A percentile compares a stretch with the other conserved stretches of the same genome.
These are phyloP conservation scores for Leptopilina drosophilae DNA, from an alignment of 2,888 invertebrate genomes.

Conservation along the genomic window DNA sequence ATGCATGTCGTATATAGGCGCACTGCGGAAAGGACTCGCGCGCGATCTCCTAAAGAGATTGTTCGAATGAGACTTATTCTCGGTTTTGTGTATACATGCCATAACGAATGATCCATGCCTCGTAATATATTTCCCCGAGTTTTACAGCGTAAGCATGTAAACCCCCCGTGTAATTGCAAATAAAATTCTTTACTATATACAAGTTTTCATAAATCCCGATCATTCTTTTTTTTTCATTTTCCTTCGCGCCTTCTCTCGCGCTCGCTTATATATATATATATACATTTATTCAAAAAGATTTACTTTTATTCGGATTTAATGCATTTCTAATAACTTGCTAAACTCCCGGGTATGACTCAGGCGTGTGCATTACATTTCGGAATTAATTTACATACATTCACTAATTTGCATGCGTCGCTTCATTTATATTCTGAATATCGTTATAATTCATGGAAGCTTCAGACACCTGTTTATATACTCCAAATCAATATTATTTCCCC, in stretches of 20 bases:
- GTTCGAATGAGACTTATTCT: slow-evolving; percentile 21
- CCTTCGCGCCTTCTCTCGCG: not conserved
- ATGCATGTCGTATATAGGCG: slow-evolving; percentile 1
- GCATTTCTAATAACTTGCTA: slow-evolving; percentile 12
- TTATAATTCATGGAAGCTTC: not conserved
- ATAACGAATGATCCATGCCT: slow-evolving; percentile 35
- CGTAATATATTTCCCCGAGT: slow-evolving; percentile 11
- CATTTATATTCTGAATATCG: slow-evolving; percentile 14
- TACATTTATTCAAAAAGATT: not conserved
- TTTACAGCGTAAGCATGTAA: slow-evolving; percentile 13
- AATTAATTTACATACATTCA: slow-evolving; percentile 21
- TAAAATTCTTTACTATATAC: slow-evolving; percentile 18
- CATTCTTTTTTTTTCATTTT: not conserved
- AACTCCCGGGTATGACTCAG: not conserved
- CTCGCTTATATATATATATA: too few relatives aligned
- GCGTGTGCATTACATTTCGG: not conserved
- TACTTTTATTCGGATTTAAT: slow-evolving; percentile 25
- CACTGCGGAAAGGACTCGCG: slow-evolving; percentile 21
- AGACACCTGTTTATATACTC: slow-evolving; percentile 32
- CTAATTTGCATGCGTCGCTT: slow-evolving; percentile 26
- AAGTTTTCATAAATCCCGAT: slow-evolving; percentile 31
- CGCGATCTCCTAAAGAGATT: slow-evolving; percentile 17
- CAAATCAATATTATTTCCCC: slow-evolving; percentile 21
- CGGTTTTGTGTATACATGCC: not conserved
- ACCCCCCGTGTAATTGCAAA: slow-evolving; percentile 21